These are phyloP conservation scores for Canis aureus DNA, from an alignment of 2,113 vertebrate species.

Conservation along the genomic window DNA sequence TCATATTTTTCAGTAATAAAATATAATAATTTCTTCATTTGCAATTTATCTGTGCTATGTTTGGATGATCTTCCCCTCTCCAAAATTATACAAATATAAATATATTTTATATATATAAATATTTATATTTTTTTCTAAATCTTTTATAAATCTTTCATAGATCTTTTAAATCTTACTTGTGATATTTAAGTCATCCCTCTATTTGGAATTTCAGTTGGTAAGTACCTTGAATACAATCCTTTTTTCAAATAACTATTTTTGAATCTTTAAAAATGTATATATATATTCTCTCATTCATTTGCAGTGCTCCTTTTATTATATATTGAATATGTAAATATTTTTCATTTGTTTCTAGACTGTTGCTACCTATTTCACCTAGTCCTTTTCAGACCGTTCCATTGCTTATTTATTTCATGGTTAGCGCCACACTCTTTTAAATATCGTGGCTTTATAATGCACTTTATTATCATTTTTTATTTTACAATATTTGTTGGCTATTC, in stretches of 20 bases:
- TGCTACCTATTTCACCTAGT: neutral
- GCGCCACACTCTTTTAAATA: neutral
- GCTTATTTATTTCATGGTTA: neutral
- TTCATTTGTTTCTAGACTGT: neutral
- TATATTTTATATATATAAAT: neutral
- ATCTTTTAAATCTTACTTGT: neutral
- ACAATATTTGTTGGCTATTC: neutral
- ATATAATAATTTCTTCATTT: neutral
- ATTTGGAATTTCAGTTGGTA: neutral
- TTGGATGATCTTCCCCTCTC: neutral
- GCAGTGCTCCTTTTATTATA: neutral
- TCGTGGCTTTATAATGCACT: neutral
- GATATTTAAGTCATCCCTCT: neutral
- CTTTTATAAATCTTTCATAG: neutral
- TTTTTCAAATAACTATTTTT: neutral
- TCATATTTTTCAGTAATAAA: constrained; percentile 44
- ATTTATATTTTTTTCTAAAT: neutral
- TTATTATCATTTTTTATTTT: constrained; percentile 24
- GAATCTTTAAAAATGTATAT: neutral
- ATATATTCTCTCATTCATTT: neutral
- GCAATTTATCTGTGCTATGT: neutral
- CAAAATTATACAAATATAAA: neutral
- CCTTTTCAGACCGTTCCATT: neutral
- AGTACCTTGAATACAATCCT: neutral
- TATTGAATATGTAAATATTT: neutral